phyloP scores from a whole-genome alignment of 53 echinoderm and acorn worm genomes.

The Paracentrotus lividus region DNA sequence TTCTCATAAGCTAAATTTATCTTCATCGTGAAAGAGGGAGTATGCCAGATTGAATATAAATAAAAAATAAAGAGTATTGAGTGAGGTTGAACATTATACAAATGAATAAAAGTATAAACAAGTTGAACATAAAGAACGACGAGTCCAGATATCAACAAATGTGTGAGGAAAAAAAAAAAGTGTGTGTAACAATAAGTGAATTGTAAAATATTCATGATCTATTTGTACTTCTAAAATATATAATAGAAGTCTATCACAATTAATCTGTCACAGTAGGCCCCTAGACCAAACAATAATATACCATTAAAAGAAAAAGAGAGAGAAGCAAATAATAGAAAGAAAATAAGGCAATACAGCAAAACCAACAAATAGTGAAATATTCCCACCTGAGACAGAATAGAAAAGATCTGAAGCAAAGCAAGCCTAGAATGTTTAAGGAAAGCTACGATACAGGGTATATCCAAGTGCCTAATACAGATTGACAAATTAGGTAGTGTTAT shows the following conservation, averaged over 20 bases:
- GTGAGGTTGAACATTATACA: too few relatives aligned
- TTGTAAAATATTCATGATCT: background rate
- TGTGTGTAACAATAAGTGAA: too few relatives aligned
- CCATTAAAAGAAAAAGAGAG: background rate
- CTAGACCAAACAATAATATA: too few relatives aligned
- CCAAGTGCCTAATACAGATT: constrained; percentile 26
- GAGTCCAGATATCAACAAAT: too few relatives aligned
- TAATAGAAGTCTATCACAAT: background rate
- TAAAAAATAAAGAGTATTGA: background rate
- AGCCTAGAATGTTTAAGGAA: background rate
- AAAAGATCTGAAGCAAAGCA: background rate
- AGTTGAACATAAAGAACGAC: too few relatives aligned
- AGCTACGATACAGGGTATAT: background rate
- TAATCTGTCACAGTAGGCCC: background rate
- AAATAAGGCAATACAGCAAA: background rate
- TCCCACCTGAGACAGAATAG: background rate
- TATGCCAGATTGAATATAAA: background rate
- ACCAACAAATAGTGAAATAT: background rate
- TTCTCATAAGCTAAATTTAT: background rate
- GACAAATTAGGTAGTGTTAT: constrained; percentile 64
- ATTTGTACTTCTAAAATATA: background rate
- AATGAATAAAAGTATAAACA: too few relatives aligned
- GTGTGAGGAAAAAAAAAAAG: too few relatives aligned
- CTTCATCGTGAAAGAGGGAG: background rate
- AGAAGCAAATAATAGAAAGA: background rate